Evolutionary conservation across 2,888 invertebrate species (phyloP), one percentile per base, ranked within the genome.

Genomic region (Spialia ferax): DNA sequence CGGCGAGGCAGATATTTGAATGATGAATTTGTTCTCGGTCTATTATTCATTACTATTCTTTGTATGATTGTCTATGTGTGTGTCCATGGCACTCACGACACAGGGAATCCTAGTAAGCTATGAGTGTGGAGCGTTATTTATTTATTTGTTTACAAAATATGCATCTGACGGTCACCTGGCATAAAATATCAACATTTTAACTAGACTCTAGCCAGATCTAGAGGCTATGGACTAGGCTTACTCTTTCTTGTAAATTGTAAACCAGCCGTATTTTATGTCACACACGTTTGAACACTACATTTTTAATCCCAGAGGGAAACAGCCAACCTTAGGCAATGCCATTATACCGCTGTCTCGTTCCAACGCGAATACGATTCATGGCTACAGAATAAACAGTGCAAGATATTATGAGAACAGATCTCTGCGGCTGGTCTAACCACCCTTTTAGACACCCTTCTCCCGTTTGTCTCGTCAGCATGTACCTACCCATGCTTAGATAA

Each of bases 351-450:
- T 57, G 6, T 64, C 64, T 64, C 64, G 11, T 64, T 57, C 42
- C 26, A 50, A 45, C 55, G 13, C 18, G 22, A 20, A 48, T 48
- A 18, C 20, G 7, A 48, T 48, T 48, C 48, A 20, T 20, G 26
- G 23, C 13, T 15, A 52, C 23, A 18, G 65, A 18, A 59, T n/a
- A 63, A 59, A 65, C 64, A 64, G 64, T 32, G 20, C 50, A 52
- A 59, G 59, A 64, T 42, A 48, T 48, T 42, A 48, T 48, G 57
- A 52, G 50, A 65, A 48, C 57, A 57, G 56, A 52, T 52, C 65
- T 52, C 65, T 26, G 65, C 57, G 57, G 50, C 48, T 59, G 65
- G 57, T 50, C 56, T 26, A 65, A 65, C 64, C 64, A 57, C 65
- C 65, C 65, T 65, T 65, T 38, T 7, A n/a, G 52, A 52, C 50